phyloP scores from a whole-genome alignment of 2,797 vertebrate species.

The Rousettus madagascariensis region DNA sequence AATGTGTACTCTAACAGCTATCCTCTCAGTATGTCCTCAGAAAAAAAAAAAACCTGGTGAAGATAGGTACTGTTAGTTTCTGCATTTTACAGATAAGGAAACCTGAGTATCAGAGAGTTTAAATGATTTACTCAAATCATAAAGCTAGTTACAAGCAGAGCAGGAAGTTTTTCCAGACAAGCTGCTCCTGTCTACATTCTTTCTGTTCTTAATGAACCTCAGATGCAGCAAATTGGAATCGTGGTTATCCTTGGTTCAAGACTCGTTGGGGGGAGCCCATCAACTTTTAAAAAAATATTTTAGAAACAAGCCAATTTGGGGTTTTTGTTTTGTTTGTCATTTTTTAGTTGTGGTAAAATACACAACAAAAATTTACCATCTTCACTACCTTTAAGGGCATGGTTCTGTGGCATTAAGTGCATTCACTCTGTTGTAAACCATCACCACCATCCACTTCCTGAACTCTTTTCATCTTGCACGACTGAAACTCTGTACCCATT shows the following conservation, averaged over 20 bases:
- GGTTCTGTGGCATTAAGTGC: neutral
- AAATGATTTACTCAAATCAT: neutral
- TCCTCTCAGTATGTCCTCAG: neutral
- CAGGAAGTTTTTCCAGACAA: neutral
- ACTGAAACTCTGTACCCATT: neutral
- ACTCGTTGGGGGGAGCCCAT: neutral
- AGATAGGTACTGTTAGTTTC: neutral
- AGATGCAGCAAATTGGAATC: neutral
- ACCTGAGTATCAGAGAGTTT: neutral
- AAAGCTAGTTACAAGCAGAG: neutral
- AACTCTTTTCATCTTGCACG: slow-evolving; percentile 9
- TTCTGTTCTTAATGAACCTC: neutral
- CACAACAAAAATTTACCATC: neutral
- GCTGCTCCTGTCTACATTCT: neutral
- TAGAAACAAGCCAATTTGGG: neutral
- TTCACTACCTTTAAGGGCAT: neutral
- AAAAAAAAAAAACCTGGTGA: neutral
- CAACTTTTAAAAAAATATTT: neutral
- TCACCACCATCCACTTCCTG: neutral
- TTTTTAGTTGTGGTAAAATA: neutral
- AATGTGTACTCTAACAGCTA: neutral
- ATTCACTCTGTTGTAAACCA: neutral
- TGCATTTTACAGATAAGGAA: slow-evolving; percentile 28
- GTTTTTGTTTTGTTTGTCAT: neutral
- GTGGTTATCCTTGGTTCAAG: neutral